Evolutionary conservation across 2,113 vertebrate genomes (phyloP).

Genomic region (Ranitomeya imitator): DNA sequence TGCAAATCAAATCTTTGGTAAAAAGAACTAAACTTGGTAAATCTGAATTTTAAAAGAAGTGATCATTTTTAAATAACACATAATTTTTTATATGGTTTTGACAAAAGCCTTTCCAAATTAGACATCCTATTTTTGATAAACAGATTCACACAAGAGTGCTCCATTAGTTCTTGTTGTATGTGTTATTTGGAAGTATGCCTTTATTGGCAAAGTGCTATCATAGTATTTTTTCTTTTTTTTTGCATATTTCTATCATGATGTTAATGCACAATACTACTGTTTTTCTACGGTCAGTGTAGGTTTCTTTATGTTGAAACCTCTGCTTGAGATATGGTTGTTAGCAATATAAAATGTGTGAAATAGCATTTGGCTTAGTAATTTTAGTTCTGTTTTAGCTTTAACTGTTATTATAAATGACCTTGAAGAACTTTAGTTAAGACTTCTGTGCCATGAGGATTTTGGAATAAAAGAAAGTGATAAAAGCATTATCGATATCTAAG

Average conservation of each 20-base stretch:
- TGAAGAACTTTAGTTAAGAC: conserved; percentile 8
- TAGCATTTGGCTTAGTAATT: conserved; percentile 1
- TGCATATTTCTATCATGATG: neutral
- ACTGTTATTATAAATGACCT: conserved; percentile 38
- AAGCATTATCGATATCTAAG: conserved; percentile 8
- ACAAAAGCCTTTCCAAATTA: too few relatives aligned
- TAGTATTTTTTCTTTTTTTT: neutral
- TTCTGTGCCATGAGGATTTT: conserved; percentile 8
- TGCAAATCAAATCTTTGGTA: too few relatives aligned
- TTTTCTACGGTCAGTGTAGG: neutral
- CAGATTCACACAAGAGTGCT: too few relatives aligned
- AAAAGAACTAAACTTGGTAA: too few relatives aligned
- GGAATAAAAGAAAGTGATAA: conserved; percentile 14
- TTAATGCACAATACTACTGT: neutral
- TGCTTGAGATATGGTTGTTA: neutral
- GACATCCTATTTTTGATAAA: too few relatives aligned
- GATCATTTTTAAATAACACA: too few relatives aligned
- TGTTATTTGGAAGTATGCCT: too few relatives aligned
- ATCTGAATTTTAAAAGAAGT: too few relatives aligned
- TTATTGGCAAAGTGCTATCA: too few relatives aligned
- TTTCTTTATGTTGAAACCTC: neutral
- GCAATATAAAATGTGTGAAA: conserved; percentile 32
- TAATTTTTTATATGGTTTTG: too few relatives aligned
- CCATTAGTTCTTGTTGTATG: too few relatives aligned
- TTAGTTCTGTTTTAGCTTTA: conserved; percentile 27